Evolutionary conservation across 2,888 invertebrate genomes (phyloP).

Genomic region (Nesidiocoris tenuis): DNA sequence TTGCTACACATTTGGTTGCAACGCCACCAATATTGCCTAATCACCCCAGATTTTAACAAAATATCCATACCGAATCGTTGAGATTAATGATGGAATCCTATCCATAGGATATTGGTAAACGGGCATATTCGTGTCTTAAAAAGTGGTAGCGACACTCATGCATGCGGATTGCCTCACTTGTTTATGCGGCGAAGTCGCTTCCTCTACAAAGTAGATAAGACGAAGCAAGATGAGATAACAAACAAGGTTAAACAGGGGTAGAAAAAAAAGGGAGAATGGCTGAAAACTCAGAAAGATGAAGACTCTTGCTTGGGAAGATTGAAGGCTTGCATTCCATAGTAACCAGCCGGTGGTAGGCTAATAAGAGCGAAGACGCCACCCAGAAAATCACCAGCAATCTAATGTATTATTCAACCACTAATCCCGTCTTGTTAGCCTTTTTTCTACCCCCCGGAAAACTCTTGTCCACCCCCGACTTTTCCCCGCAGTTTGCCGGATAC

Average conservation of each 20-base stretch:
- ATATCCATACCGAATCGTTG: too few species aligned
- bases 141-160: too few species aligned
- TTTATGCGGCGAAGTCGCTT: too few species aligned
- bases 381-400: slow-evolving; percentile 38
- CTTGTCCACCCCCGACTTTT: not conserved
- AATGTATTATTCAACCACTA: slow-evolving; percentile 42
- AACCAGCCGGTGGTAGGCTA: not conserved
- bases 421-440: slow-evolving; percentile 40
- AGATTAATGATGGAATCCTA: too few species aligned
- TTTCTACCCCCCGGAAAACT: slow-evolving; percentile 3
- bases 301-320: not conserved
- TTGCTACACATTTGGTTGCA: too few species aligned
- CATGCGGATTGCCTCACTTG: too few species aligned
- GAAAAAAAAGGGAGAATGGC: not conserved
- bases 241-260: not conserved
- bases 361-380: not conserved
- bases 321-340: not conserved
- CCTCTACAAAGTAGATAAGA: not conserved
- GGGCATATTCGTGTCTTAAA: too few species aligned
- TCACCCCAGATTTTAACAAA: too few species aligned
- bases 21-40: too few species aligned
- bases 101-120: too few species aligned
- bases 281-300: not conserved
- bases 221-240: not conserved
- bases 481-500: not conserved